Evolutionary conservation across 2,113 vertebrate genomes (phyloP).

Genomic region (Triplophysa rosa): DNA sequence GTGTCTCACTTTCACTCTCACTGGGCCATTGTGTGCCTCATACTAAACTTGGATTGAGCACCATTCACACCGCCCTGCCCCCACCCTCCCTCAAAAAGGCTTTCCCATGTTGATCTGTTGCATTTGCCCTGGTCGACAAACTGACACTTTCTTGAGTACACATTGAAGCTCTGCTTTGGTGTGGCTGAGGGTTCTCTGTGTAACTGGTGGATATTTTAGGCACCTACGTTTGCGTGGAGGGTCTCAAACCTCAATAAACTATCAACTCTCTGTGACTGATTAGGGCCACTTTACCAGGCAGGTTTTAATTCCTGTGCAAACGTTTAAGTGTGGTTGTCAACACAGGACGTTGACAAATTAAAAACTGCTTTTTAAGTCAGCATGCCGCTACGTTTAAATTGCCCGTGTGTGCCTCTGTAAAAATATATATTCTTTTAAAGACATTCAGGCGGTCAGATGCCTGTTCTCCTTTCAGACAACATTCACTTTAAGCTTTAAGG

Average conservation of each 20-base stretch:
- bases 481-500: no score
- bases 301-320: slow-evolving; percentile 62
- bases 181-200: slow-evolving; percentile 65
- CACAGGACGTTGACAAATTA: slow-evolving; percentile 48
- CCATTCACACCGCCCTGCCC: slow-evolving; percentile 58
- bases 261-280: slow-evolving; percentile 63
- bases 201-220: slow-evolving; percentile 36
- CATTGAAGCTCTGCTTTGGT: slow-evolving; percentile 44
- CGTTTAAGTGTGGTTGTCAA: slow-evolving; percentile 62
- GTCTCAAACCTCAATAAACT: slow-evolving; percentile 59
- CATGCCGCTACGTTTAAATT: not conserved
- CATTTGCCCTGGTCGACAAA: slow-evolving; percentile 68
- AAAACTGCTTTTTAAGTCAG: not conserved
- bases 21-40: slow-evolving; percentile 68
- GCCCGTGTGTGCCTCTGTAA: not conserved
- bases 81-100: slow-evolving; percentile 59
- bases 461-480: not conserved
- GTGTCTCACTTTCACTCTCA: slow-evolving; percentile 66
- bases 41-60: slow-evolving; percentile 70
- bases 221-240: slow-evolving; percentile 53
- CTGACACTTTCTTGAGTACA: slow-evolving; percentile 65
- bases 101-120: slow-evolving; percentile 56
- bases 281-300: slow-evolving; percentile 58
- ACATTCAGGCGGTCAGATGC: not conserved
- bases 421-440: no score